A percentile compares a stretch with the other conserved stretches of the same genome.
Evolutionary conservation across 2,797 vertebrate species (phyloP).

Genomic region (Neosilurus hyrtlii): DNA sequence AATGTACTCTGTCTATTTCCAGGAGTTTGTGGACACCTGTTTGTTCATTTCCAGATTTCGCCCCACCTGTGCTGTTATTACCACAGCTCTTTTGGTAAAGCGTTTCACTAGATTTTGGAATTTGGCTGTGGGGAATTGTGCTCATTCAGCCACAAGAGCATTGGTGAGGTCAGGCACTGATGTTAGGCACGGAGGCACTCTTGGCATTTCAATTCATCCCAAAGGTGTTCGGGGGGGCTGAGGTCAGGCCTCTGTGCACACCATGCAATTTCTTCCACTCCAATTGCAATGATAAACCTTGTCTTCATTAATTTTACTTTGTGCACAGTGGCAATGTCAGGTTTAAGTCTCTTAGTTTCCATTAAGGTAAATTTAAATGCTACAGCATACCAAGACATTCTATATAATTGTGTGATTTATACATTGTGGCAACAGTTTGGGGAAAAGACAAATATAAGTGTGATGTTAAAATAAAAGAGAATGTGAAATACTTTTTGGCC

Average conservation of each 20-base stretch:
- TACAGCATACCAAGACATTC: background rate
- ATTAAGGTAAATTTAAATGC: background rate
- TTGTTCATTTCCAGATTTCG: background rate
- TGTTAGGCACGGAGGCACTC: background rate
- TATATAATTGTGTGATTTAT: background rate
- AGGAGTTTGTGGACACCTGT: background rate
- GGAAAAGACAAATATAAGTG: background rate
- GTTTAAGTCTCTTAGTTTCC: background rate
- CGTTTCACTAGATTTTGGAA: too few species aligned
- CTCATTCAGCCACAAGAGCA: background rate
- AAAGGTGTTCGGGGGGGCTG: background rate
- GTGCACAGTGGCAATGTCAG: background rate
- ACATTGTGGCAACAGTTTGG: background rate
- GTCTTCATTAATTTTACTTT: background rate
- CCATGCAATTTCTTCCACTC: background rate
- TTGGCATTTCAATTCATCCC: background rate
- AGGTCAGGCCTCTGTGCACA: background rate
- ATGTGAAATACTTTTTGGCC: too few species aligned
- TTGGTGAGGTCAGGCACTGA: background rate
- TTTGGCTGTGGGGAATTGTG: background rate
- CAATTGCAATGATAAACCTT: background rate
- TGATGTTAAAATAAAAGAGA: too few species aligned
- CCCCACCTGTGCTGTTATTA: too few species aligned
- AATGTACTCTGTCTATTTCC: background rate
- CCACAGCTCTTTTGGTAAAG: background rate